Evolutionary conservation across 2,113 vertebrate species (phyloP).

Genomic region (Platysternon megacephalum): DNA sequence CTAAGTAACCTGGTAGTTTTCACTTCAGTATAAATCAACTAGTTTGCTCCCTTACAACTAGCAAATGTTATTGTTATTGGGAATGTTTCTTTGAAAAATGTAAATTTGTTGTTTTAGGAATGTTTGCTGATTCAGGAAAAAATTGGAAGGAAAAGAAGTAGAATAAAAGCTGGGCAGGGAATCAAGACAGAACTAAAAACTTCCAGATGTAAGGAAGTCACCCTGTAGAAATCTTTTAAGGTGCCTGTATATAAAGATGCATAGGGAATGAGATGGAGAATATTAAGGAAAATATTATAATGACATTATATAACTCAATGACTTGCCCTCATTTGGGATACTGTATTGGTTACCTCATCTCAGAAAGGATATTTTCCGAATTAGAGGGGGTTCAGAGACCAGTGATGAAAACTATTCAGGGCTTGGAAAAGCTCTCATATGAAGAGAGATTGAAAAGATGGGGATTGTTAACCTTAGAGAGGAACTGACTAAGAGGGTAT

Average conservation of each 20-base stretch:
- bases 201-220: neutral
- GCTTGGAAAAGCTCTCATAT: neutral
- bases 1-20: neutral
- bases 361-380: neutral
- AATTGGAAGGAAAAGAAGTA: neutral
- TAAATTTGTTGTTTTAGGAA: neutral
- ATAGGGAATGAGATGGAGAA: neutral
- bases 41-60: neutral
- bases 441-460: neutral
- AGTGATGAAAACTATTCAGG: neutral
- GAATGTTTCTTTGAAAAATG: neutral
- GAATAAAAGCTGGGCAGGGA: neutral
- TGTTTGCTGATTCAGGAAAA: conserved; percentile 13
- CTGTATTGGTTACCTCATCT: neutral
- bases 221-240: neutral
- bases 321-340: neutral
- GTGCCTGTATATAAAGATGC: neutral
- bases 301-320: rapidly evolving
- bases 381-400: neutral
- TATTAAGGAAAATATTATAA: neutral
- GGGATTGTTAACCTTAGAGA: neutral
- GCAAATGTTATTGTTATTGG: neutral
- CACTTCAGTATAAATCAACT: neutral
- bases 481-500: neutral
- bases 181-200: neutral